Conservation (phyloP, 1,140 invertebrate species). For the Phthorimaea operculella region DNA sequence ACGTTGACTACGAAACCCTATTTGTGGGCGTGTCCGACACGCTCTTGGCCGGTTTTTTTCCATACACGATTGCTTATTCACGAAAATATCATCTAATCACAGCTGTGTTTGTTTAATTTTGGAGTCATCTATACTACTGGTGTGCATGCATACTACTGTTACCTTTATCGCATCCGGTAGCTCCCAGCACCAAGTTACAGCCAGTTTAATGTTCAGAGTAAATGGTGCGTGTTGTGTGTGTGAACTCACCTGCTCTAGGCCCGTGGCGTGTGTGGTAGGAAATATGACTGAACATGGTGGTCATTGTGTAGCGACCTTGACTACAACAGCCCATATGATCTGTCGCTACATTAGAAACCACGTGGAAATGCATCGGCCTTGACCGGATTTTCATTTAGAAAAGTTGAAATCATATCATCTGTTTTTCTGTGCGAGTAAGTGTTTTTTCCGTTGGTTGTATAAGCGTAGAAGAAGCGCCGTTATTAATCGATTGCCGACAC, state of each 20-base stretch:
- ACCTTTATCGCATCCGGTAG: slow-evolving; percentile 39
- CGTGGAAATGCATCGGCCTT: slow-evolving; percentile 33
- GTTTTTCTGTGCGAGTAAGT: no score
- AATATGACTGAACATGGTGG: slow-evolving; percentile 34
- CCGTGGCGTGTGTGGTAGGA: slow-evolving; percentile 27
- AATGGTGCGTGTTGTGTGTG: slow-evolving; percentile 33
- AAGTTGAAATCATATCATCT: no score
- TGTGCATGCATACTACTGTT: slow-evolving; percentile 42
- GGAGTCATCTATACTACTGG: slow-evolving; percentile 36
- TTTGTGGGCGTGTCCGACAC: no score
- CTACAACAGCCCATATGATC: slow-evolving; percentile 32
- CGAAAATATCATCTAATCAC: neutral
- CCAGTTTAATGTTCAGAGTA: slow-evolving; percentile 11
- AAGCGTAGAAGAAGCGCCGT: neutral
- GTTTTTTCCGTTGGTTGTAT: neutral
- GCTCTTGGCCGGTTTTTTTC: no score
- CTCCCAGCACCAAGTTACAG: slow-evolving; percentile 48
- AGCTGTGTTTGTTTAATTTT: slow-evolving; percentile 56
- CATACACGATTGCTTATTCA: neutral
- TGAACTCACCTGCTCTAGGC: slow-evolving; percentile 41
- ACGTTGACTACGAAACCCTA: no score
- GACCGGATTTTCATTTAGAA: slow-evolving; percentile 18
- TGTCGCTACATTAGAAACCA: slow-evolving; percentile 14
- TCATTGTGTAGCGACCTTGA: slow-evolving; percentile 46
- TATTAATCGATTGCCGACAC: neutral